These are phyloP conservation scores for Polypterus senegalus DNA, from an alignment of 2,113 vertebrate species.

Conservation along the genomic window DNA sequence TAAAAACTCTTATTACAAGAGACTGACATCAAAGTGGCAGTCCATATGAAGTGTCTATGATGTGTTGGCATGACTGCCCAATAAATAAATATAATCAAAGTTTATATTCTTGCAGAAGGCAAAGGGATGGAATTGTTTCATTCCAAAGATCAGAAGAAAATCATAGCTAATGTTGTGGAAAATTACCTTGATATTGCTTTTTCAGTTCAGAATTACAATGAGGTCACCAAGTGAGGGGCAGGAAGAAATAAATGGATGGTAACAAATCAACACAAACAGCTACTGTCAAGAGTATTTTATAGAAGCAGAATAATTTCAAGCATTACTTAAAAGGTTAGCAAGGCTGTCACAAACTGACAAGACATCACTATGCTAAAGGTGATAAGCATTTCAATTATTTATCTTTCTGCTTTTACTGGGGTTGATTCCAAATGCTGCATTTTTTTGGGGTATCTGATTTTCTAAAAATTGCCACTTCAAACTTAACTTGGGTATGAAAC, in stretches of 20 bases:
- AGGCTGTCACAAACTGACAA: neutral
- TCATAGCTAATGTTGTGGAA: constrained; percentile 74
- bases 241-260: constrained; percentile 56
- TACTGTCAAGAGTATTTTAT: constrained; percentile 63
- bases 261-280: constrained; percentile 75
- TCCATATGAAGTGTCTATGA: constrained; percentile 6
- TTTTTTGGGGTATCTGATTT: too few relatives aligned
- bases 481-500: too few relatives aligned
- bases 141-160: constrained; percentile 62
- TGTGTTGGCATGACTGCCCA: constrained; percentile 45
- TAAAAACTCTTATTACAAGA: too few relatives aligned
- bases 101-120: constrained; percentile 54
- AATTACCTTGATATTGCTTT: constrained; percentile 74
- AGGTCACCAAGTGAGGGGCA: constrained; percentile 49
- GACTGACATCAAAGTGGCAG: too few relatives aligned
- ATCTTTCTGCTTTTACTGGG: too few relatives aligned
- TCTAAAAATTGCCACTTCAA: too few relatives aligned
- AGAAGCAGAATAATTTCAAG: constrained; percentile 51
- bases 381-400: too few relatives aligned
- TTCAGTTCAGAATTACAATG: constrained; percentile 70
- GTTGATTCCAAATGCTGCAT: too few relatives aligned
- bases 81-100: constrained; percentile 64
- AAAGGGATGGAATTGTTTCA: constrained; percentile 66
- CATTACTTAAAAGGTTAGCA: constrained; percentile 56
- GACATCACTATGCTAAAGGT: too few relatives aligned